These are phyloP conservation scores for Auanema freiburgensis DNA, from an alignment of 2,888 invertebrate species.

Conservation along the genomic window DNA sequence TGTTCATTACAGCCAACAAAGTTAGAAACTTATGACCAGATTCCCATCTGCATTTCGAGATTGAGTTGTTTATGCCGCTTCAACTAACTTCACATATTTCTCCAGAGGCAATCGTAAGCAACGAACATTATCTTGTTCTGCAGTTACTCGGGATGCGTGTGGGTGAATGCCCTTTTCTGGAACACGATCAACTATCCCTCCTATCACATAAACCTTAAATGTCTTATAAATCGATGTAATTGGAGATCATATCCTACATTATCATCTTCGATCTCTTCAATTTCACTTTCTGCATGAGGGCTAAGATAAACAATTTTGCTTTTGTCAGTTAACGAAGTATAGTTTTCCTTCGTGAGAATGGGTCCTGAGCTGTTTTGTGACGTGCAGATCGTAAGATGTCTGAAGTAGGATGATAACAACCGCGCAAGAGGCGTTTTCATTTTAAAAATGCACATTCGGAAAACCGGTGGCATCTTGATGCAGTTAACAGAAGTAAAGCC, in stretches of 20 bases:
- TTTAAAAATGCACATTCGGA: too few relatives aligned
- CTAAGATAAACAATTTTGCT: constrained; percentile 47
- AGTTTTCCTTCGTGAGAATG: constrained; percentile 27
- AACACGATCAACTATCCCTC: constrained; percentile 62
- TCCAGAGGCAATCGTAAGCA: constrained; percentile 43
- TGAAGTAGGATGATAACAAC: constrained; percentile 8
- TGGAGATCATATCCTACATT: constrained; percentile 10
- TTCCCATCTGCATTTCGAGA: constrained; percentile 16
- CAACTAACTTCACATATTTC: constrained; percentile 18
- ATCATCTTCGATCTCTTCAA: constrained; percentile 38
- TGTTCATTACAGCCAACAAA: constrained; percentile 49
- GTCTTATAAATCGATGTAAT: too few relatives aligned
- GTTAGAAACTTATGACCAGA: constrained; percentile 54
- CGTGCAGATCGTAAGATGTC: constrained; percentile 18
- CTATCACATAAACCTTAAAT: constrained; percentile 50
- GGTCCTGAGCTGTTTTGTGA: constrained; percentile 5
- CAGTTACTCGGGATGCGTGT: constrained; percentile 49
- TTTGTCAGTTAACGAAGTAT: constrained; percentile 31
- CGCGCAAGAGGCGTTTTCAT: too few relatives aligned
- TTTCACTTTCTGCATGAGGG: constrained; percentile 53
- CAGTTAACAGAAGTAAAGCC: neutral
- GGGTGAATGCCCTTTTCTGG: constrained; percentile 45
- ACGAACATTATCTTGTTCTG: constrained; percentile 43
- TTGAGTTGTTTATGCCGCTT: neutral
- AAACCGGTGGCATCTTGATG: neutral